A percentile compares a stretch with the other conserved stretches of the same genome.
phyloP scores from a whole-genome alignment of 1,140 invertebrate genomes.

The Hesperophylax magnus region DNA sequence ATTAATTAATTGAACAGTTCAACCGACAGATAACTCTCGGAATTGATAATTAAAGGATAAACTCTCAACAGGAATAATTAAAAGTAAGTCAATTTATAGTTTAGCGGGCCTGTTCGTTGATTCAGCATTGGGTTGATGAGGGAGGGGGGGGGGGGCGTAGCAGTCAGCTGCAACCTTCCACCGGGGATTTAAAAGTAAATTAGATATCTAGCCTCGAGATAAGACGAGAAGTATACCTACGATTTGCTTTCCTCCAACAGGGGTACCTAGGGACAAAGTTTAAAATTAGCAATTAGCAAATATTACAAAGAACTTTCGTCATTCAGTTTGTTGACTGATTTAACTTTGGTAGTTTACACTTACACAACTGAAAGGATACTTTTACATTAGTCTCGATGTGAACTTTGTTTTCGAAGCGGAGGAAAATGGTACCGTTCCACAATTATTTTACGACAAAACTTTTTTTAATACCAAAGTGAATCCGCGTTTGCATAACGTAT shows the following conservation, averaged over 20 bases:
- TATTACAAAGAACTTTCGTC: conserved; percentile 3
- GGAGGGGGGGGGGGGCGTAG: conserved; percentile 24
- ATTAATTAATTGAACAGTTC: conserved; percentile 12
- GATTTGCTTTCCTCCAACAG: conserved; percentile 1
- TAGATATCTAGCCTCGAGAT: conserved; percentile 28
- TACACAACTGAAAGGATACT: background rate
- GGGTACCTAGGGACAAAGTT: background rate
- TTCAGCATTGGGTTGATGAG: background rate
- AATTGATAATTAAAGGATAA: conserved; percentile 3
- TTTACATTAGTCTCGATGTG: background rate
- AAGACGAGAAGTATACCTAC: background rate
- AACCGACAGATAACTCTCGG: conserved; percentile 10
- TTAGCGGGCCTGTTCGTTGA: background rate
- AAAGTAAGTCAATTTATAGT: conserved; percentile 37
- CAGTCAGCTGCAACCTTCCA: conserved; percentile 40
- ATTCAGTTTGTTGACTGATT: conserved; percentile 14
- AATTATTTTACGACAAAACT: too few species aligned
- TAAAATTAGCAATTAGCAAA: conserved; percentile 30
- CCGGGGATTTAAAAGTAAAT: conserved; percentile 53
- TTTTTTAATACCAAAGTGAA: too few species aligned
- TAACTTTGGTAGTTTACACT: conserved; percentile 7
- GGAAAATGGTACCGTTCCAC: too few species aligned
- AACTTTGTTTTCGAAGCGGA: too few species aligned
- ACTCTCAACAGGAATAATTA: conserved; percentile 31
- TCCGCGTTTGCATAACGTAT: too few species aligned